Evolutionary conservation across 2,113 vertebrate genomes (phyloP).

Genomic region (Mellivora capensis): DNA sequence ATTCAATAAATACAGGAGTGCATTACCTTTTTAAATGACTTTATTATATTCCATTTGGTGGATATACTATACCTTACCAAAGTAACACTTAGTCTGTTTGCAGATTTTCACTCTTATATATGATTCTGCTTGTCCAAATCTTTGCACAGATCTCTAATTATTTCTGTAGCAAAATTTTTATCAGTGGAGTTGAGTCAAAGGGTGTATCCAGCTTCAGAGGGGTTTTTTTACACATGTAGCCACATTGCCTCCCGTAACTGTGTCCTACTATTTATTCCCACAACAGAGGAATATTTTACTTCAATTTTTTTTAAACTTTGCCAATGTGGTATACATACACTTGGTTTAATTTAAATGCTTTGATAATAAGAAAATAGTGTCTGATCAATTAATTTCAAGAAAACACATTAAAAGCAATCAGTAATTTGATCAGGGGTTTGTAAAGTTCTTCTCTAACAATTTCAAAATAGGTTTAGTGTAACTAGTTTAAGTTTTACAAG

Average conservation of each 20-base stretch:
- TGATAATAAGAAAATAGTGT: neutral
- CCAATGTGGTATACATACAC: neutral
- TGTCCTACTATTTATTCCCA: neutral
- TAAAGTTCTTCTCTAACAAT: neutral
- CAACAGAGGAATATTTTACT: neutral
- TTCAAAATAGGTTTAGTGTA: neutral
- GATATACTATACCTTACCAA: neutral
- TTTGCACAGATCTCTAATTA: neutral
- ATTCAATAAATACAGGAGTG: neutral
- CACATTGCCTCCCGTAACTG: neutral
- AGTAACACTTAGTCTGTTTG: neutral
- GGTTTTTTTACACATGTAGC: neutral
- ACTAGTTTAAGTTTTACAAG: neutral
- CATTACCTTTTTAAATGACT: neutral
- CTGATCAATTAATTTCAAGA: neutral
- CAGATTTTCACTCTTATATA: neutral
- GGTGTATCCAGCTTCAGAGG: neutral
- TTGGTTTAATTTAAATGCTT: neutral
- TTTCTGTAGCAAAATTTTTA: neutral
- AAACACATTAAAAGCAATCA: neutral
- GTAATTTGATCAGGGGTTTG: neutral
- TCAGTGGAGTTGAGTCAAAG: neutral
- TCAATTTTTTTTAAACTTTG: neutral
- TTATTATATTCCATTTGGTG: neutral
- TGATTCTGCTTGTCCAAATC: neutral